A percentile compares a stretch with the other conserved stretches of the same genome.
Conservation (phyloP, 1,140 invertebrate species). For the Lepidotrigona ventralis region DNA sequence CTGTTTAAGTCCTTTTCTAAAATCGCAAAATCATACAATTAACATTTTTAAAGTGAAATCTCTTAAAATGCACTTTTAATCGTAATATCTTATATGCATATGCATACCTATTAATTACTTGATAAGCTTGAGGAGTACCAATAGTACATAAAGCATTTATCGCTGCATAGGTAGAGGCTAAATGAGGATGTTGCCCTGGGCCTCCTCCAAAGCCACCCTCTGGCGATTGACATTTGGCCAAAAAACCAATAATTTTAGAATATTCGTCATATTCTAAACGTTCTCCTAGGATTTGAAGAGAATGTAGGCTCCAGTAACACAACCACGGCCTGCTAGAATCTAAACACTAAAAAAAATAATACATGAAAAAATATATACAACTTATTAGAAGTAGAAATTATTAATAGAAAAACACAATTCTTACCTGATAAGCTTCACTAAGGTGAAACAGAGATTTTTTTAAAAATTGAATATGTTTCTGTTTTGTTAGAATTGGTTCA, state of each 20-base stretch:
- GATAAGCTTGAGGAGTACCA: constrained; percentile 92
- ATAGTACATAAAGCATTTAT: constrained; percentile 95
- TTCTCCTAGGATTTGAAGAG: constrained; percentile 90
- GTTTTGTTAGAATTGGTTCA: constrained; percentile 83
- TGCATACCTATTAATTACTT: constrained; percentile 89
- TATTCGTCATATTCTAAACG: constrained; percentile 85
- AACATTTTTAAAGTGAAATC: neutral
- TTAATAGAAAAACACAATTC: neutral
- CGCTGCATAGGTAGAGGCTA: constrained; percentile 98
- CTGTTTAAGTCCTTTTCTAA: constrained; percentile 84
- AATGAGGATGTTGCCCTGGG: constrained; percentile 93
- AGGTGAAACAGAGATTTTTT: constrained; percentile 86
- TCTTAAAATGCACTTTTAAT: neutral
- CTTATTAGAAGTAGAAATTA: too few species aligned
- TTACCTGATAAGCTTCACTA: constrained; percentile 85
- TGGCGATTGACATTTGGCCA: constrained; percentile 88
- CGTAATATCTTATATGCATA: neutral
- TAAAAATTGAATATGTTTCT: constrained; percentile 85
- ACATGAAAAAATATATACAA: neutral
- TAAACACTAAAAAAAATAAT: constrained; percentile 82
- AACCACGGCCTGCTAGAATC: constrained; percentile 98
- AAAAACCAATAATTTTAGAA: constrained; percentile 85
- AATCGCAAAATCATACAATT: constrained; percentile 38
- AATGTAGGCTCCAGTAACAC: constrained; percentile 97
- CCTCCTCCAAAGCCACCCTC: constrained; percentile 97